Percentiles rank a stretch among this genome's conserved stretches.
These are phyloP conservation scores for Morpho helenor DNA, from an alignment of 2,888 invertebrate genomes.

Conservation along the genomic window DNA sequence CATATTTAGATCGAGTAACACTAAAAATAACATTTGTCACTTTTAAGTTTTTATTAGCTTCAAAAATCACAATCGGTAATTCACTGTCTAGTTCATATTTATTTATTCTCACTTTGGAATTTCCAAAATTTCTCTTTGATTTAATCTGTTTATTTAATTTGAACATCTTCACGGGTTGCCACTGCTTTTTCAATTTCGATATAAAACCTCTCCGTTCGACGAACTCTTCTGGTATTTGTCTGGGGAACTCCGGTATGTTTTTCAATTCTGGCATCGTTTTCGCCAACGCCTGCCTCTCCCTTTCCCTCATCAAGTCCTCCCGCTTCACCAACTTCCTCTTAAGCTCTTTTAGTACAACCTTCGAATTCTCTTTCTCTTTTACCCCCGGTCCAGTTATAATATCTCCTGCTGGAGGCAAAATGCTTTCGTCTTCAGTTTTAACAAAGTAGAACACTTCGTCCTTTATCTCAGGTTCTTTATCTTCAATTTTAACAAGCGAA, in stretches of 20 bases:
- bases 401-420: conserved; percentile 42
- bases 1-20: conserved; percentile 31
- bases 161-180: conserved; percentile 31
- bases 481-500: conserved; percentile 53
- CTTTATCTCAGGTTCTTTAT: conserved; percentile 51
- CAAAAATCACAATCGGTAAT: conserved; percentile 36
- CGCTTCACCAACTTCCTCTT: conserved; percentile 65
- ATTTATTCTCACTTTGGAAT: conserved; percentile 36
- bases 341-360: conserved; percentile 60
- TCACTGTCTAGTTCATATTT: conserved; percentile 43
- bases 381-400: conserved; percentile 57
- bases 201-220: conserved; percentile 52
- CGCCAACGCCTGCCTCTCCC: conserved; percentile 65
- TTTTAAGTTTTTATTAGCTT: conserved; percentile 45
- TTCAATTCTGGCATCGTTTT: conserved; percentile 70
- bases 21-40: conserved; percentile 45
- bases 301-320: conserved; percentile 69
- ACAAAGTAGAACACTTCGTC: conserved; percentile 73
- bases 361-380: conserved; percentile 58
- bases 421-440: conserved; percentile 60
- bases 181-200: conserved; percentile 40
- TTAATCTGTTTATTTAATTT: conserved; percentile 31
- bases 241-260: conserved; percentile 63
- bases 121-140: conserved; percentile 31
- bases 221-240: conserved; percentile 59